Conservation (phyloP, 2,888 invertebrate species). For the Pollenia angustigena region DNA sequence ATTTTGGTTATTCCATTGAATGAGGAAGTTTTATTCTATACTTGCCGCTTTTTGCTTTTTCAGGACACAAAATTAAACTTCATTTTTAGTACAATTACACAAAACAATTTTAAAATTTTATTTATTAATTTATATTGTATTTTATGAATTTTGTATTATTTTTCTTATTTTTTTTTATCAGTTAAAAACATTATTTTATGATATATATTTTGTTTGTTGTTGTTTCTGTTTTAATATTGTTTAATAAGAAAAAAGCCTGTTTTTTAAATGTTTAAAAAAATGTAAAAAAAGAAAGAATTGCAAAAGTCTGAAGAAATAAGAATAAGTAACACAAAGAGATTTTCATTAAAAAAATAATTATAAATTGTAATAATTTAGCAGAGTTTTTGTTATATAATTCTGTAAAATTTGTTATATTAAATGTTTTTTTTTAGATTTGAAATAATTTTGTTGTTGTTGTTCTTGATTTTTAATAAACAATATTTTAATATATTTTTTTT, state of each 20-base stretch:
- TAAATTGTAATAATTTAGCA: slow-evolving; percentile 24
- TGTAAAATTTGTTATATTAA: neutral
- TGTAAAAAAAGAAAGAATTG: neutral
- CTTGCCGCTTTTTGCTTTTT: neutral
- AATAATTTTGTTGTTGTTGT: slow-evolving; percentile 34
- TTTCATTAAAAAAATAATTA: neutral
- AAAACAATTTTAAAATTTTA: slow-evolving; percentile 85
- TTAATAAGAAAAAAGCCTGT: slow-evolving; percentile 63
- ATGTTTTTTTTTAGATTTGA: slow-evolving; percentile 8
- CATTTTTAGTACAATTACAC: slow-evolving; percentile 83
- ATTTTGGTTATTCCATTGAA: no score
- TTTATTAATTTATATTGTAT: slow-evolving; percentile 80
- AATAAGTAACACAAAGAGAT: slow-evolving; percentile 5
- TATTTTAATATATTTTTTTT: slow-evolving; percentile 52
- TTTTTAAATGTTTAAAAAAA: slow-evolving; percentile 14
- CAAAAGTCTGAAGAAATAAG: neutral
- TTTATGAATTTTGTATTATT: slow-evolving; percentile 64
- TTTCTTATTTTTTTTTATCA: slow-evolving; percentile 60
- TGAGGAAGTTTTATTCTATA: neutral
- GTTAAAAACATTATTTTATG: slow-evolving; percentile 73
- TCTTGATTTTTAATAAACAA: slow-evolving; percentile 68
- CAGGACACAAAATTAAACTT: slow-evolving; percentile 74
- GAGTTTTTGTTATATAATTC: slow-evolving; percentile 29
- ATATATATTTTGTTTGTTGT: slow-evolving; percentile 43
- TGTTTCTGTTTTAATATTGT: slow-evolving; percentile 25